These are phyloP conservation scores for Adelognathus sp. DNA, from an alignment of 2,888 invertebrate genomes.

Conservation along the genomic window DNA sequence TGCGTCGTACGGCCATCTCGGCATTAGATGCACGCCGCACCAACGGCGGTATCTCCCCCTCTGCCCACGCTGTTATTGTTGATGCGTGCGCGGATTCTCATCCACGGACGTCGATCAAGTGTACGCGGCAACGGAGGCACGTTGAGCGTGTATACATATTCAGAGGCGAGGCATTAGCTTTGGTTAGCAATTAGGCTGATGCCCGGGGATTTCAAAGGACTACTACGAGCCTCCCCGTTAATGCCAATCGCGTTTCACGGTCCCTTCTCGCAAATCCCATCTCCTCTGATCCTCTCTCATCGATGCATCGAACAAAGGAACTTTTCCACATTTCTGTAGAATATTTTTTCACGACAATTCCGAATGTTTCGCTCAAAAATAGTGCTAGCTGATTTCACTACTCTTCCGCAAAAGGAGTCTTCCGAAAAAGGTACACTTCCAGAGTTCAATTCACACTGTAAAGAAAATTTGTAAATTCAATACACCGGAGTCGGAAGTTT, in stretches of 20 bases:
- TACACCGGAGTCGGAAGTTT: no score
- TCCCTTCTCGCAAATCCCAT: not conserved
- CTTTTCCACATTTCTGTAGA: no score
- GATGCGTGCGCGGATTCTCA: not conserved
- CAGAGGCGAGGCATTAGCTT: constrained; percentile 59
- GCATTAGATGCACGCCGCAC: constrained; percentile 39
- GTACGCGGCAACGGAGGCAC: constrained; percentile 8
- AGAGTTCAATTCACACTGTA: no score
- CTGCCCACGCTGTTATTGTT: not conserved
- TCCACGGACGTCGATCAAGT: not conserved
- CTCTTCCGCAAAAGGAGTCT: no score
- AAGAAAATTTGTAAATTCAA: no score
- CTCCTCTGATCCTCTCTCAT: not conserved
- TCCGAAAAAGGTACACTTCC: no score
- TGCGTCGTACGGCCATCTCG: constrained; percentile 7
- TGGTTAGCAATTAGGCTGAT: constrained; percentile 62
- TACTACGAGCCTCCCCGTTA: not conserved
- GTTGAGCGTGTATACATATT: constrained; percentile 54
- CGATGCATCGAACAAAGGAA: not conserved
- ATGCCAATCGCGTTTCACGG: constrained; percentile 30
- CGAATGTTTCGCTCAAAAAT: no score
- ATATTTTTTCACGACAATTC: no score
- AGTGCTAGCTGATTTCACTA: no score
- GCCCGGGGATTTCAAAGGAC: constrained; percentile 38
- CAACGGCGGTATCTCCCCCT: not conserved